Base-by-base conservation (phyloP, 2,113 vertebrate genomes). In the Eonycteris spelaea region DNA sequence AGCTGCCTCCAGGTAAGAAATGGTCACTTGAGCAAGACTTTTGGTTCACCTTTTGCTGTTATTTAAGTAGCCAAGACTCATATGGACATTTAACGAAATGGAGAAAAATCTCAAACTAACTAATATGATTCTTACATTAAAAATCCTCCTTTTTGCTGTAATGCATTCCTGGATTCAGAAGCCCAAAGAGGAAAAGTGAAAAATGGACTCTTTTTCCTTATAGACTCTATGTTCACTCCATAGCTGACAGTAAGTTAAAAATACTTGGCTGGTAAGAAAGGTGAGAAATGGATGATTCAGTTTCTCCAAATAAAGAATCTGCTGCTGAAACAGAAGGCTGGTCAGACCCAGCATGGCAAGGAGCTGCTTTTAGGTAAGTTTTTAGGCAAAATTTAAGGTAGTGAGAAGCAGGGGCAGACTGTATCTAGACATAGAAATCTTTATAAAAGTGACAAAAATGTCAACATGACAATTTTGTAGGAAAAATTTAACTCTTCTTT, bases 221-320 rank as follows among this genome's bases (percentile, higher is more conserved):
- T 28, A 94, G 70, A 73, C 88, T 85, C 84, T 86, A 43, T 53
- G 82, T 91, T 98, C 86, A 68, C 73, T 88, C 80, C 45, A 43
- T 55, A 26, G 77, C 86, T 94, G 89, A 94, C 89, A 93, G 96
- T 74, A 77, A 91, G 96, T 91, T 97, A 97, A 98, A 98, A 97
- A 98, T 97, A 97, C 93, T 97, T 84, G 68, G 78, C 91, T 96
- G 82, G 89, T 95, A 90, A 95, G 89, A 95, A 97, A 96, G 93
- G 90, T 96, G 97, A 96, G 96, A 97, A 97, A 96, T 53, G 89
- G 94, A 91, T 98, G 97, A 98, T 67, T 98, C 97, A 98, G 71
- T 92, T 45, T 75, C 89, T 93, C 91, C 95, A 91, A 91, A 97
- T 93, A 93, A 96, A 97, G 97, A 96, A 45, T 83, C 78, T 87